Evolutionary conservation across 2,797 vertebrate genomes (phyloP).

Genomic region (Rhadinocentrus ornatus): DNA sequence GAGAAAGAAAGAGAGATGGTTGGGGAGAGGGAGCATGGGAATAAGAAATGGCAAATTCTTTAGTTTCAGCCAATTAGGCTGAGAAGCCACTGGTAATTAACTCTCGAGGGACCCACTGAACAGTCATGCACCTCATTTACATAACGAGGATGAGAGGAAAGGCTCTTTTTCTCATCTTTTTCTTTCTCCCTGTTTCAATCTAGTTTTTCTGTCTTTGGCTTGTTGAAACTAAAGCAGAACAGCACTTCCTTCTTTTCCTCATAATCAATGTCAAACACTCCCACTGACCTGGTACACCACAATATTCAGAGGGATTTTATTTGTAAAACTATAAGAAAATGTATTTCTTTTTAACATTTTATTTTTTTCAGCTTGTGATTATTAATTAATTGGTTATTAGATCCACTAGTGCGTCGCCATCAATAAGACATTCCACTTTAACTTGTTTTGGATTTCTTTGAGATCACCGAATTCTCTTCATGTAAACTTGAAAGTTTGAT

Average conservation of each 20-base stretch:
- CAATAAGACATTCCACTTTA: conserved; percentile 6
- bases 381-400: not conserved
- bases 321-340: not conserved
- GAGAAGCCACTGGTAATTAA: conserved; percentile 87
- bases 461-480: conserved; percentile 25
- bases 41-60: conserved; percentile 85
- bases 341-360: not conserved
- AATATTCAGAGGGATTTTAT: conserved; percentile 2
- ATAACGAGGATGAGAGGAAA: conserved; percentile 84
- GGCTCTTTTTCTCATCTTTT: conserved; percentile 62
- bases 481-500: conserved; percentile 52
- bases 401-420: not conserved
- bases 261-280: conserved; percentile 44
- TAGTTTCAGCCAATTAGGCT: conserved; percentile 86
- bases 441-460: conserved; percentile 33
- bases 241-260: conserved; percentile 34
- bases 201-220: conserved; percentile 67
- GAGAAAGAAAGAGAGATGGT: conserved; percentile 39
- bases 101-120: conserved; percentile 84
- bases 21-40: conserved; percentile 70
- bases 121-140: conserved; percentile 86
- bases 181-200: conserved; percentile 48
- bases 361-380: not conserved
- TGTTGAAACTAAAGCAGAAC: conserved; percentile 67
- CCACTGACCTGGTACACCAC: conserved; percentile 22